Conservation (phyloP, 1,140 invertebrate species). For the Apis dorsata region DNA sequence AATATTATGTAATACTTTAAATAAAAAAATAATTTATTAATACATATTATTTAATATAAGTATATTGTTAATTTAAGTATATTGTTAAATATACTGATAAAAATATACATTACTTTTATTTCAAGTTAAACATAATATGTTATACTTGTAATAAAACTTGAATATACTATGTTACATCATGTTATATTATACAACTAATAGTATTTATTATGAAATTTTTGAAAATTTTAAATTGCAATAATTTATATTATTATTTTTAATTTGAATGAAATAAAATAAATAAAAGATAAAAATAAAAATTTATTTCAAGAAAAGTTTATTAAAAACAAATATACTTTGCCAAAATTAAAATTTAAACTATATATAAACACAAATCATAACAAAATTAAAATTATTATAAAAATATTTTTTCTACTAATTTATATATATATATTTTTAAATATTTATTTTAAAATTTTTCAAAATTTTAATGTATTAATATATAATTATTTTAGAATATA, state of each 20-base stretch:
- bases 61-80: neutral
- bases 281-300: too few species aligned
- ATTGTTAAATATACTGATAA: too few species aligned
- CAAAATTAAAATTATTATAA: too few species aligned
- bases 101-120: neutral
- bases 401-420: too few species aligned
- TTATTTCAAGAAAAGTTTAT: neutral
- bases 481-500: too few species aligned
- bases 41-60: neutral
- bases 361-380: too few species aligned
- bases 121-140: neutral
- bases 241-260: neutral
- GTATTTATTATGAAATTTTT: neutral
- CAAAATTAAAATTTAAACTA: neutral
- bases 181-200: neutral
- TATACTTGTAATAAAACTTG: too few species aligned
- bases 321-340: neutral
- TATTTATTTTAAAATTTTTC: too few species aligned
- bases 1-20: neutral
- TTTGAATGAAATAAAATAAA: neutral
- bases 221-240: too few species aligned
- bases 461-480: too few species aligned
- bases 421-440: too few species aligned
- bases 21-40: conserved; percentile 8
- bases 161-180: too few species aligned